These are phyloP conservation scores for Micromys minutus DNA, from an alignment of 2,113 vertebrate genomes.

Conservation along the genomic window DNA sequence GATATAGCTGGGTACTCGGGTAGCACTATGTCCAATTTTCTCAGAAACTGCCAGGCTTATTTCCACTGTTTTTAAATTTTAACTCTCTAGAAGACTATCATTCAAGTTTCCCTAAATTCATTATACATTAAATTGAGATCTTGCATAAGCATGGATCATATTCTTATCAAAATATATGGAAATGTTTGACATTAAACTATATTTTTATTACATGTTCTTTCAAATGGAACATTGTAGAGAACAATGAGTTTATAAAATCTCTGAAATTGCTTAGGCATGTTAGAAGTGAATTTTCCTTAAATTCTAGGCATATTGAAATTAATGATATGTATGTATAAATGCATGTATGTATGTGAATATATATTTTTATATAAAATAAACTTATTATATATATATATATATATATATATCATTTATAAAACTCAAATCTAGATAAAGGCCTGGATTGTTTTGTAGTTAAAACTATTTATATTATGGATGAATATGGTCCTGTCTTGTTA, in stretches of 20 bases:
- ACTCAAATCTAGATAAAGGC: not conserved
- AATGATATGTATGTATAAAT: too few species aligned
- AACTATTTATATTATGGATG: not conserved
- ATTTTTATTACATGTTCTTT: not conserved
- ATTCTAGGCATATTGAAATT: not conserved
- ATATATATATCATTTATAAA: not conserved
- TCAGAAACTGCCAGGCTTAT: too few species aligned
- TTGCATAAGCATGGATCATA: not conserved
- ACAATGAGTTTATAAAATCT: not conserved
- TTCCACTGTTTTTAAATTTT: too few species aligned
- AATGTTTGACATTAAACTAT: not conserved
- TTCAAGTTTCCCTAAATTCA: not conserved
- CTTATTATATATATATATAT: too few species aligned
- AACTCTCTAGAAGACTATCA: not conserved
- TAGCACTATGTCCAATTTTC: too few species aligned
- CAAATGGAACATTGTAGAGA: not conserved
- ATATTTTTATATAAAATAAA: not conserved
- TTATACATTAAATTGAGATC: not conserved
- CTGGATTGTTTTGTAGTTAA: constrained; percentile 7
- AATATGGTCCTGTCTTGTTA: not conserved
- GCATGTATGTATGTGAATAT: not conserved
- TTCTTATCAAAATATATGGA: not conserved
- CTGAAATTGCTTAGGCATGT: not conserved
- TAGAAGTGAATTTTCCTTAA: not conserved
- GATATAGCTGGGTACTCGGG: too few species aligned